Conservation (phyloP, 2,113 vertebrate species). For the Phylloscopus trochilus region DNA sequence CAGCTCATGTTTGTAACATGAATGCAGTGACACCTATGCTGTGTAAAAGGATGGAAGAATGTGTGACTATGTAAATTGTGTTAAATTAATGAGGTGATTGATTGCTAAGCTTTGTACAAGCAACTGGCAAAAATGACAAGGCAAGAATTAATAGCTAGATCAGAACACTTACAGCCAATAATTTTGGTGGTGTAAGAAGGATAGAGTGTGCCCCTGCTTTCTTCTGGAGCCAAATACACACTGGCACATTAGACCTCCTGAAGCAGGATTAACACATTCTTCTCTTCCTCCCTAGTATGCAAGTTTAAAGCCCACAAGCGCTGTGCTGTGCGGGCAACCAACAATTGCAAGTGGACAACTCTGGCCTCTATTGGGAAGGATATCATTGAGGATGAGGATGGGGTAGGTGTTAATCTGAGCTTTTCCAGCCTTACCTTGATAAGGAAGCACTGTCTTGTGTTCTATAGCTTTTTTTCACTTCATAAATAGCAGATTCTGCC, state of each 20-base stretch:
- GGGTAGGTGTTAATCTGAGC: conserved; percentile 75
- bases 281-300: conserved; percentile 80
- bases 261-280: not conserved
- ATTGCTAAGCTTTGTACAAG: not conserved
- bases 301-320: conserved; percentile 98
- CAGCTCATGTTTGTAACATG: not conserved
- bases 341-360: conserved; percentile 98
- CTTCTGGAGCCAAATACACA: not conserved
- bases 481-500: not conserved
- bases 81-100: not conserved
- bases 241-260: not conserved
- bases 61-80: not conserved
- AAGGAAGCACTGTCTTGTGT: not conserved
- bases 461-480: not conserved
- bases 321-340: conserved; percentile 92
- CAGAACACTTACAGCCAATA: not conserved
- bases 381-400: conserved; percentile 96
- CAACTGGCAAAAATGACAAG: not conserved
- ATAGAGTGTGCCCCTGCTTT: not conserved
- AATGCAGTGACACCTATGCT: not conserved
- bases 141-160: not conserved
- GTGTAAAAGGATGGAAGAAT: not conserved
- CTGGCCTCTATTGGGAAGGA: conserved; percentile 95
- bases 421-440: not conserved
- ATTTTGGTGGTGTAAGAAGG: not conserved